phyloP scores from a whole-genome alignment of 1,140 invertebrate species.

The Diploscapter pachys region DNA sequence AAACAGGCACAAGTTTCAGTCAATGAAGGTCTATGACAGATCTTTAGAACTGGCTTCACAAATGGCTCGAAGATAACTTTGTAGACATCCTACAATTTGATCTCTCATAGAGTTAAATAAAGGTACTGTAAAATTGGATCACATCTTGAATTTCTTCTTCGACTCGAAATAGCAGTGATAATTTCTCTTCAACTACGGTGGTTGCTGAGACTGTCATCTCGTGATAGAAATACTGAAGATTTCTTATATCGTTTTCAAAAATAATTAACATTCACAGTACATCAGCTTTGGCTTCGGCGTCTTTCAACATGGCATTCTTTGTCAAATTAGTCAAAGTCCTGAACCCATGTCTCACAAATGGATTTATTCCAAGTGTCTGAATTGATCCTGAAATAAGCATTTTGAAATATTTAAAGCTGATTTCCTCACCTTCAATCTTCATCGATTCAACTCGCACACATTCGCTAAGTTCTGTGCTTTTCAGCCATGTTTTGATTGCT shows the following conservation, averaged over 20 bases:
- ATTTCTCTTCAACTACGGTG: not conserved
- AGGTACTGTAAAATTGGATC: too few species aligned
- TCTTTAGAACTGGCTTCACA: not conserved
- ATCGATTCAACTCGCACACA: constrained; percentile 13
- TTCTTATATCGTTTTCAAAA: not conserved
- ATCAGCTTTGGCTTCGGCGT: constrained; percentile 13
- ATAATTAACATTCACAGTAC: not conserved
- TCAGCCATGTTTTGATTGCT: constrained; percentile 19
- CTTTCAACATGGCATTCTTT: constrained; percentile 1
- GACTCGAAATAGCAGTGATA: constrained; percentile 5
- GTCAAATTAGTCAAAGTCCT: constrained; percentile 16
- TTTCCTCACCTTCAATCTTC: not conserved
- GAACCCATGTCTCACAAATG: constrained; percentile 16
- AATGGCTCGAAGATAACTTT: constrained; percentile 9
- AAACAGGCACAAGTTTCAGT: too few species aligned
- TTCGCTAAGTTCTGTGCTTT: constrained; percentile 7
- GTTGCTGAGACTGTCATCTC: not conserved
- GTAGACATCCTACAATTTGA: not conserved
- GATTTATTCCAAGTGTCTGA: constrained; percentile 17
- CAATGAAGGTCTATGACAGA: not conserved
- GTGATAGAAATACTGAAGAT: constrained; percentile 14
- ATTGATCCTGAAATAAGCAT: not conserved
- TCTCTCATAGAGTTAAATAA: too few species aligned
- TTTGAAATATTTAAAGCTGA: too few species aligned
- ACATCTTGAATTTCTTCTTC: not conserved